A percentile compares a stretch with the other conserved stretches of the same genome.
Conservation (phyloP, 23 tunicate genomes). For the Diplosoma virens region DNA sequence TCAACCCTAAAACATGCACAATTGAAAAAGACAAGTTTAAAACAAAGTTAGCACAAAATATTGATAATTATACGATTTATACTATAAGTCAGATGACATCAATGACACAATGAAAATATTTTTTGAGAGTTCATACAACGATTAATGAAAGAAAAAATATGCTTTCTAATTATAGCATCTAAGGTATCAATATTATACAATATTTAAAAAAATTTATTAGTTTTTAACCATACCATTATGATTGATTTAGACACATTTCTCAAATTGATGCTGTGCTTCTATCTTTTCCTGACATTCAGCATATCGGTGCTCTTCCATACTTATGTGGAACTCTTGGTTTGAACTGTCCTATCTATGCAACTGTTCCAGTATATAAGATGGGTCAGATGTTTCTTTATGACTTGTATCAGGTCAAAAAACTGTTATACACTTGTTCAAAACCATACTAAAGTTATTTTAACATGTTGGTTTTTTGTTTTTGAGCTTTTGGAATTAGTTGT, state of each 20-base stretch:
- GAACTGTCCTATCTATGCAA: constrained; percentile 94
- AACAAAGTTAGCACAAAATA: no score
- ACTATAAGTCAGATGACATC: no score
- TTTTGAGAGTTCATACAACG: background rate
- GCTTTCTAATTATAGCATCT: no score
- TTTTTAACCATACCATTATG: background rate
- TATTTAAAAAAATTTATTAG: background rate
- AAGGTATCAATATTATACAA: background rate
- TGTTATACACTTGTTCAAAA: no score
- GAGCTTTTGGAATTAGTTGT: no score
- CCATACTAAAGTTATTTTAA: no score
- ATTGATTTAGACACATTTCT: constrained; percentile 54
- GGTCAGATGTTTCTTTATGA: constrained; percentile 96
- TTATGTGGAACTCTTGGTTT: constrained; percentile 61
- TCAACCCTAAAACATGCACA: no score
- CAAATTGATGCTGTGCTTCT: constrained; percentile 90
- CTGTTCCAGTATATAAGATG: constrained; percentile 94
- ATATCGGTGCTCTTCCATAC: constrained; percentile 86
- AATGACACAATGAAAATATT: no score
- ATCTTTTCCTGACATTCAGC: constrained; percentile 76
- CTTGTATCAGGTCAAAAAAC: constrained; percentile 55
- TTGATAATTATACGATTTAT: background rate
- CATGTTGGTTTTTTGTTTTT: no score
- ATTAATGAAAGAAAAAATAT: no score
- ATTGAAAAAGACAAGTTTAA: no score